Percentiles rank a stretch among this genome's conserved stretches.
These are phyloP conservation scores for Atopsyche davidsoni DNA, from an alignment of 1,140 invertebrate species.

Conservation along the genomic window DNA sequence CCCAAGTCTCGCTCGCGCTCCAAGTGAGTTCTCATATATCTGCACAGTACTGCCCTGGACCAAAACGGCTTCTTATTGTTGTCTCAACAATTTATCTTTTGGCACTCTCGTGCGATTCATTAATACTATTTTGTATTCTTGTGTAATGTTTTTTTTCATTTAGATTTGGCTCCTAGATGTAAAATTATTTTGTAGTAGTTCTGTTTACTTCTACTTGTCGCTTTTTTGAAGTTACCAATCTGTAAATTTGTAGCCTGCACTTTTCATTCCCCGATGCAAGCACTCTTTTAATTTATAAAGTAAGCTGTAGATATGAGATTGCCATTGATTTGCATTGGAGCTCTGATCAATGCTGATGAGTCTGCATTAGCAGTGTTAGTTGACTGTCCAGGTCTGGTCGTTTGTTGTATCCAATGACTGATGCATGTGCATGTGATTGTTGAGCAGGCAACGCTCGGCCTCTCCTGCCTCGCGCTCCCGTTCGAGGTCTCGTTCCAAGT, in stretches of 20 bases:
- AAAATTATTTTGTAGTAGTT: too few species aligned
- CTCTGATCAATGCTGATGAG: not conserved
- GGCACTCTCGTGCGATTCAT: slow-evolving; percentile 22
- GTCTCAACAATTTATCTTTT: slow-evolving; percentile 31
- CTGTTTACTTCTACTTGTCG: too few species aligned
- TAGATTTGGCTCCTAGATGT: slow-evolving; percentile 36
- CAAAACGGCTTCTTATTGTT: slow-evolving; percentile 18
- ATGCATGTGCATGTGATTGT: slow-evolving; percentile 33
- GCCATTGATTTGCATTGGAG: not conserved
- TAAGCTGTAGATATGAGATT: slow-evolving; percentile 3
- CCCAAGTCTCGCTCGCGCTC: slow-evolving; percentile 60
- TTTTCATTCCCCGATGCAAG: not conserved
- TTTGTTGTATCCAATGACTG: slow-evolving; percentile 17
- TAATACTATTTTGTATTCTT: slow-evolving; percentile 25
- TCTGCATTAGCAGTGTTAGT: not conserved
- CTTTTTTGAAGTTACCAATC: slow-evolving; percentile 2
- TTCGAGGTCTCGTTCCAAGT: slow-evolving; percentile 40
- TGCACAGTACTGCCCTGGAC: not conserved
- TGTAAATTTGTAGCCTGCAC: not conserved
- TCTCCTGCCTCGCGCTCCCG: slow-evolving; percentile 42
- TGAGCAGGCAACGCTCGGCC: slow-evolving; percentile 43
- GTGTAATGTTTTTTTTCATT: slow-evolving; percentile 37
- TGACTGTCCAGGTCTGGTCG: not conserved
- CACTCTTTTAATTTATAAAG: not conserved
- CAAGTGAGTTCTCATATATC: slow-evolving; percentile 38